These are phyloP conservation scores for Neoniphon sammara DNA, from an alignment of 2,797 vertebrate genomes.

Conservation along the genomic window DNA sequence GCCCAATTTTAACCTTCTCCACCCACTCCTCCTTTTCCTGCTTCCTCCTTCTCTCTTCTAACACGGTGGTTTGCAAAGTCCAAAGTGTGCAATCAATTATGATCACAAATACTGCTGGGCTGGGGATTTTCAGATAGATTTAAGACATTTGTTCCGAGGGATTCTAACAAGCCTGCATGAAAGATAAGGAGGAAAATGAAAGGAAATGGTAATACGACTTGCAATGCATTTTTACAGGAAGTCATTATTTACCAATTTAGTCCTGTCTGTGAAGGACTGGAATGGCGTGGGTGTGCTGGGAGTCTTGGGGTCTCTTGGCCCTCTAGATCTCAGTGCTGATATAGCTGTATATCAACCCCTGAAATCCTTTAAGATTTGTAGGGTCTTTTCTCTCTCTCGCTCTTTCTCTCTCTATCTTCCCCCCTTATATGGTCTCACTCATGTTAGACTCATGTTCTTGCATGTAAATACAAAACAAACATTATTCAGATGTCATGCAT, in stretches of 20 bases:
- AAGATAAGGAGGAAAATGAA: conserved; percentile 58
- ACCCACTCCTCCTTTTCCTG: conserved; percentile 27
- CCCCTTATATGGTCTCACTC: no score
- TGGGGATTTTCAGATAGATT: conserved; percentile 13
- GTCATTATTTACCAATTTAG: conserved; percentile 69
- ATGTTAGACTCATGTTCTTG: neutral
- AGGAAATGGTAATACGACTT: conserved; percentile 63
- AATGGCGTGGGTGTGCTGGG: conserved; percentile 59
- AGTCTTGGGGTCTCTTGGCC: conserved; percentile 34
- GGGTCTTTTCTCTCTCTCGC: conserved; percentile 11
- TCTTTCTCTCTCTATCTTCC: neutral
- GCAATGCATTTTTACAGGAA: conserved; percentile 70
- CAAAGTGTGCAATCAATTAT: conserved; percentile 32
- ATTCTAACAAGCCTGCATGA: conserved; percentile 50
- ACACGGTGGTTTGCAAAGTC: neutral
- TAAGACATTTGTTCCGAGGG: conserved; percentile 40
- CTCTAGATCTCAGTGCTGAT: conserved; percentile 61
- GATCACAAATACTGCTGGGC: conserved; percentile 6
- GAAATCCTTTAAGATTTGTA: conserved; percentile 47
- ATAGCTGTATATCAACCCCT: conserved; percentile 31
- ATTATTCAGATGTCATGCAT: conserved; percentile 8
- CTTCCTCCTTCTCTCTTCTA: no score
- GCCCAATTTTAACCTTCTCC: conserved; percentile 42
- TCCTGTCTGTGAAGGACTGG: conserved; percentile 40
- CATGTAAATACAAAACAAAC: conserved; percentile 12